phyloP scores from a whole-genome alignment of 1,140 invertebrate genomes.

The Drosophila ohnishii region DNA sequence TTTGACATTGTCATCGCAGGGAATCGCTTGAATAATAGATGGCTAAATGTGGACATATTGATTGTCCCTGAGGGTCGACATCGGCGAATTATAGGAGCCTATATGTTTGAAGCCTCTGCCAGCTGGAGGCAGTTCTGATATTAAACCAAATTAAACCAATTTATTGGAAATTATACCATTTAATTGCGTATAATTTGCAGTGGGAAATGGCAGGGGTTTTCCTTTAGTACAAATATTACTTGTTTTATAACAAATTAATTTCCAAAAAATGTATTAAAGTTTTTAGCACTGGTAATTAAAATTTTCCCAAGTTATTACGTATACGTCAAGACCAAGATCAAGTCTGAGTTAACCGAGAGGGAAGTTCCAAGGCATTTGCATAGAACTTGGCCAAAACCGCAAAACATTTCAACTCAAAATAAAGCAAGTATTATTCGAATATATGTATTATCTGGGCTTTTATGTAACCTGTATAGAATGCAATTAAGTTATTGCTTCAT shows the following conservation, averaged over 20 bases:
- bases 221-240: background rate
- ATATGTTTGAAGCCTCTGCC: background rate
- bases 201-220: background rate
- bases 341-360: background rate
- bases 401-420: background rate
- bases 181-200: background rate
- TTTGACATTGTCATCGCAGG: constrained; percentile 25
- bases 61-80: constrained; percentile 6
- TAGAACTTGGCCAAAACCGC: constrained; percentile 4
- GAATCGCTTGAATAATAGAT: constrained; percentile 32
- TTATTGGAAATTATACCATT: background rate
- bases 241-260: background rate
- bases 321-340: background rate
- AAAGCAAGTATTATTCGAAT: background rate
- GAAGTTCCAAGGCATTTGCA: constrained; percentile 15
- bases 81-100: background rate
- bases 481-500: constrained; percentile 15
- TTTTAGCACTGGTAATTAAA: background rate
- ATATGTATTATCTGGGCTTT: background rate
- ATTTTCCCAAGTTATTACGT: background rate
- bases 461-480: background rate
- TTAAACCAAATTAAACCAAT: constrained; percentile 2
- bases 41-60: constrained; percentile 9
- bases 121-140: background rate
- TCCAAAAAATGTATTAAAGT: background rate